Percentiles rank a stretch among this genome's conserved stretches.
Evolutionary conservation across 2,113 vertebrate genomes (phyloP).

Genomic region (Otis tarda): DNA sequence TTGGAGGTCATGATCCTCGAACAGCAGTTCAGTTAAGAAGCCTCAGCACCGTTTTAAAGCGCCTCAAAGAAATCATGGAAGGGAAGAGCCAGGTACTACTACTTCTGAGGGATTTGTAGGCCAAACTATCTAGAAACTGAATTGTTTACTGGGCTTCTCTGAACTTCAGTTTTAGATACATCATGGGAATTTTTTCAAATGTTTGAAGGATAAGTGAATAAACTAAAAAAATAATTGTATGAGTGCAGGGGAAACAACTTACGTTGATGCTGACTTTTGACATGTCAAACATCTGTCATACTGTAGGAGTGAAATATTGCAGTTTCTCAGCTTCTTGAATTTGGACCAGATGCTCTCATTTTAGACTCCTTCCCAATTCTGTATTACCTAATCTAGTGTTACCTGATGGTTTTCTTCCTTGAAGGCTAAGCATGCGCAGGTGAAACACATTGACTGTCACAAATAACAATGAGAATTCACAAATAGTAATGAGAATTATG

Average conservation of each 20-base stretch:
- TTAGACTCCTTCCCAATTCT: neutral
- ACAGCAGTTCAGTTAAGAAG: conserved; percentile 95
- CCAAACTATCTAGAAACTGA: neutral
- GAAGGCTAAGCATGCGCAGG: neutral
- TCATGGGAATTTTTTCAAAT: neutral
- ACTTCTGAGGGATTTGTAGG: neutral
- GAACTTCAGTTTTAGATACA: neutral
- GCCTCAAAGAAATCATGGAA: conserved; percentile 99
- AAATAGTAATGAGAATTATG: neutral
- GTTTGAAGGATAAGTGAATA: neutral
- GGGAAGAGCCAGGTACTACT: conserved; percentile 96
- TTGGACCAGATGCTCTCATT: neutral
- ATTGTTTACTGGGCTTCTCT: neutral
- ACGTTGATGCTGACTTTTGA: neutral
- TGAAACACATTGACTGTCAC: neutral
- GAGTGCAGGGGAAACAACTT: neutral
- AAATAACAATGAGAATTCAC: neutral
- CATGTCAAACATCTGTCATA: neutral
- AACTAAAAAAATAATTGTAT: neutral
- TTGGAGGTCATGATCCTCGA: conserved; percentile 92
- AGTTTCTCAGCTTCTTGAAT: neutral
- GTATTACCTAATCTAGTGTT: neutral
- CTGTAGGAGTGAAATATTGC: neutral
- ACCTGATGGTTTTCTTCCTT: neutral
- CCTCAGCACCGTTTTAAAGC: conserved; percentile 91